Conservation (phyloP, 92 coral and sea anemone species). For the Phenganax marumi region DNA sequence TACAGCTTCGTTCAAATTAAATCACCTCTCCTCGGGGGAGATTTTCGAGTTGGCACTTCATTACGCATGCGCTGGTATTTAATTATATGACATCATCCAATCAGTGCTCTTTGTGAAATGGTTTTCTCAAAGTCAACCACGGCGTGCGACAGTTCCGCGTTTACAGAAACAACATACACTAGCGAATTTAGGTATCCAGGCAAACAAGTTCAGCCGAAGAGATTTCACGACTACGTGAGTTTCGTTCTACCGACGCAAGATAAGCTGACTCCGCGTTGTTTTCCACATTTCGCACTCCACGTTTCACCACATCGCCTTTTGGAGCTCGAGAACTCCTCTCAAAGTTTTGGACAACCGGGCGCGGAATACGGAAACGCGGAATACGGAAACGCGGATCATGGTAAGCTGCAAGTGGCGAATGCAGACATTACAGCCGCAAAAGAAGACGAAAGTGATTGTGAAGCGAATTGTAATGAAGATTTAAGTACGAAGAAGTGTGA, state of each 20-base stretch:
- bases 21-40: no score
- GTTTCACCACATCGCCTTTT: constrained; percentile 38
- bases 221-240: constrained; percentile 14
- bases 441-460: background rate
- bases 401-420: background rate
- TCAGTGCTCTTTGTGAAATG: constrained; percentile 11
- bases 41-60: no score
- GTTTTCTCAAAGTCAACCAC: background rate
- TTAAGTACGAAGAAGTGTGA: background rate
- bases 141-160: background rate
- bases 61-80: constrained; percentile 1
- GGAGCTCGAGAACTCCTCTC: constrained; percentile 10
- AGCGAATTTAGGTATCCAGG: background rate
- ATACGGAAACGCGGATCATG: background rate
- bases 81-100: constrained; percentile 25
- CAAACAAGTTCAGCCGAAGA: background rate
- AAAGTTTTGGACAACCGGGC: constrained; percentile 38
- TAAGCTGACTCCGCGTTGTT: constrained; percentile 25
- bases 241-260: background rate
- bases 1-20: no score
- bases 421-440: background rate
- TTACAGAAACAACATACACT: constrained; percentile 11
- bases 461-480: background rate
- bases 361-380: constrained; percentile 11
- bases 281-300: constrained; percentile 31